A percentile compares a stretch with the other conserved stretches of the same genome.
Conservation (phyloP, 2,113 vertebrate genomes). For the Pseudolaguvia tuberculata region DNA sequence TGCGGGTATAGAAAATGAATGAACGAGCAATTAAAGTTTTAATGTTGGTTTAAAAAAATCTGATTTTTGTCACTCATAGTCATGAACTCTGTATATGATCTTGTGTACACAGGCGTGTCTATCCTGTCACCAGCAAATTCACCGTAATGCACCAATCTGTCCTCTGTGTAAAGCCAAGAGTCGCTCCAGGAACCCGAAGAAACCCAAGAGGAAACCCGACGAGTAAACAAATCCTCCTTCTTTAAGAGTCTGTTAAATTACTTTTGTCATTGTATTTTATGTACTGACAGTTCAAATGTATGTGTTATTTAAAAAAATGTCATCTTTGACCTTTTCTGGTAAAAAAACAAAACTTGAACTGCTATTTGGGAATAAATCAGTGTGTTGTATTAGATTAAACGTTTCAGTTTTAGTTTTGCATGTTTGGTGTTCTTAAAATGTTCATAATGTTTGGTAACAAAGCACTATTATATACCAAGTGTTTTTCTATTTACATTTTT, state of each 20-base stretch:
- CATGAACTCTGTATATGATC: too few relatives aligned
- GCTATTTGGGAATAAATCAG: background rate
- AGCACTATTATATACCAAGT: background rate
- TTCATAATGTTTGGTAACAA: background rate
- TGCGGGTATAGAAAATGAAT: too few relatives aligned
- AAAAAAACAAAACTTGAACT: background rate
- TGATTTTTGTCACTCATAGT: too few relatives aligned
- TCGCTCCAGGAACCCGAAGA: slow-evolving; percentile 96
- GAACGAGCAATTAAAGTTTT: too few relatives aligned
- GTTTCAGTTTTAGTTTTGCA: slow-evolving; percentile 14
- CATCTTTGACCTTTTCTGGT: background rate
- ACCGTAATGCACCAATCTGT: slow-evolving; percentile 95
- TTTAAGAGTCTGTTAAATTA: slow-evolving; percentile 7
- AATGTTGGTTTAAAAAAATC: too few relatives aligned
- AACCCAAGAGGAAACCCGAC: slow-evolving; percentile 96
- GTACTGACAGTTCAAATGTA: background rate
- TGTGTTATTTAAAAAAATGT: background rate
- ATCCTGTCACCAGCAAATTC: slow-evolving; percentile 98
- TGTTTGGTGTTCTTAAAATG: slow-evolving; percentile 18
- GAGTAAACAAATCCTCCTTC: slow-evolving; percentile 65
- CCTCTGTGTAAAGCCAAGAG: slow-evolving; percentile 98
- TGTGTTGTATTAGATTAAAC: background rate
- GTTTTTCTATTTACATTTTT: slow-evolving; percentile 12
- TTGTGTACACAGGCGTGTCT: slow-evolving; percentile 81
- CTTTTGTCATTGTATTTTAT: background rate